Conservation (phyloP, 2,113 vertebrate species). For the Todiramphus chloris region DNA sequence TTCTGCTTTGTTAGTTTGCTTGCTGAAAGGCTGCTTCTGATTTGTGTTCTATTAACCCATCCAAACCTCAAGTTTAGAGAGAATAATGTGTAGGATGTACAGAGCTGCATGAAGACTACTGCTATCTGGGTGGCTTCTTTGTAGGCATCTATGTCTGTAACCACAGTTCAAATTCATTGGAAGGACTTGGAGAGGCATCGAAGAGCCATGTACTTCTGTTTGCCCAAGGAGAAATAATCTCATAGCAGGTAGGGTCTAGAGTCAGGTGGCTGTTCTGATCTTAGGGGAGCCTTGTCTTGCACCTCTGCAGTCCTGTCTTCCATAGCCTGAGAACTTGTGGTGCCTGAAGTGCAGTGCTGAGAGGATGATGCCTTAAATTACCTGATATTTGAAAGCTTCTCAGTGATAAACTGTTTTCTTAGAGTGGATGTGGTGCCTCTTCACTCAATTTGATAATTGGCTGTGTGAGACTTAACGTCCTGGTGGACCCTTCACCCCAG, state of each 20-base stretch:
- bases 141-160: background rate
- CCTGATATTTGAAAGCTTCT: background rate
- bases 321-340: background rate
- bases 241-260: background rate
- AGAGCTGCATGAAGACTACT: background rate
- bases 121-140: background rate
- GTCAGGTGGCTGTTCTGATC: background rate
- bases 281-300: background rate
- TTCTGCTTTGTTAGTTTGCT: background rate
- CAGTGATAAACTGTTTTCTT: fast-evolving
- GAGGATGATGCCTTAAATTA: background rate
- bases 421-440: background rate
- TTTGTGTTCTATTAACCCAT: background rate
- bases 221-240: background rate
- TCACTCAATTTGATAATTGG: background rate
- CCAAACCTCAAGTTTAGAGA: background rate
- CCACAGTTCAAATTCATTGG: background rate
- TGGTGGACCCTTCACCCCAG: background rate
- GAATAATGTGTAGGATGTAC: background rate
- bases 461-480: background rate
- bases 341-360: background rate
- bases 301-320: background rate
- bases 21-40: background rate
- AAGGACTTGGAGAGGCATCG: background rate
- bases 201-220: background rate